phyloP scores from a whole-genome alignment of 2,888 invertebrate genomes.

The Protodeltote pygarga region DNA sequence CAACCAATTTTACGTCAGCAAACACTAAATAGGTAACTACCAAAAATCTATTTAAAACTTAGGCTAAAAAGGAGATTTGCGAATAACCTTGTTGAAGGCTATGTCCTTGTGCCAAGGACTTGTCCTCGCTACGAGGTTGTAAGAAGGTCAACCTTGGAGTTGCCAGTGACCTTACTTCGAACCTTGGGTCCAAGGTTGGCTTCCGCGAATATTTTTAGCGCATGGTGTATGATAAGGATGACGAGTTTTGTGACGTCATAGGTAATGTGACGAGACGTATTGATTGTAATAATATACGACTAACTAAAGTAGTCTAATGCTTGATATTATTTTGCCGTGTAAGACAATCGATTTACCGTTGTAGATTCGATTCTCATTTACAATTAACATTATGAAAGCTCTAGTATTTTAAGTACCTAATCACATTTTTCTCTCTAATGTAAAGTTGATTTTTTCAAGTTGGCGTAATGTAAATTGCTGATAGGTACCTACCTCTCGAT shows the following conservation, averaged over 20 bases:
- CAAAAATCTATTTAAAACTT: background rate
- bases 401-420: no score
- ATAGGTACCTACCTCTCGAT: no score
- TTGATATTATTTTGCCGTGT: no score
- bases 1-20: no score
- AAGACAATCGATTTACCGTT: no score
- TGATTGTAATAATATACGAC: no score
- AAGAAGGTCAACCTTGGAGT: slow-evolving; percentile 54
- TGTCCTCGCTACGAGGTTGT: slow-evolving; percentile 54
- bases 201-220: slow-evolving; percentile 25
- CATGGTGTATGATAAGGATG: background rate
- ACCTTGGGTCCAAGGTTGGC: slow-evolving; percentile 48
- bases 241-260: background rate
- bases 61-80: background rate
- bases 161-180: slow-evolving; percentile 25
- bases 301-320: no score
- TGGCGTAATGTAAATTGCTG: no score
- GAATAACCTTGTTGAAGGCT: slow-evolving; percentile 30
- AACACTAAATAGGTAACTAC: background rate
- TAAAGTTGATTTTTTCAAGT: no score
- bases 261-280: background rate
- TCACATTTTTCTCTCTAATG: no score
- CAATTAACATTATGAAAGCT: no score
- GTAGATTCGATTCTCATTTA: no score
- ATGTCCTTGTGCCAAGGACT: slow-evolving; percentile 56